Evolutionary conservation across 2,113 vertebrate genomes (phyloP).

Genomic region (Lepisosteus osseus): DNA sequence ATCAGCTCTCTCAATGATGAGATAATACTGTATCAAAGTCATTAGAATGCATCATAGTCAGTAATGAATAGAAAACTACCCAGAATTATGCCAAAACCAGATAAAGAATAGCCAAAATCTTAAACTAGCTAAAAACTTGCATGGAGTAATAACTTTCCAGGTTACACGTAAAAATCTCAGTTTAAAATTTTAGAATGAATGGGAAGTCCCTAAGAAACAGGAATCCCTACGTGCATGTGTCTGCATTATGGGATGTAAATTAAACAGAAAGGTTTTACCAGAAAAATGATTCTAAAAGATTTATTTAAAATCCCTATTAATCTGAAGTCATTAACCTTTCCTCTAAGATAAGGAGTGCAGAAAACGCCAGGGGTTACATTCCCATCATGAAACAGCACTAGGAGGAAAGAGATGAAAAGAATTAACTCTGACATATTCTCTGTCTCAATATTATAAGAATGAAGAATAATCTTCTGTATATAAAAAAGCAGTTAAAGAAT

Average conservation of each 20-base stretch:
- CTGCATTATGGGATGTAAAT: conserved; percentile 1
- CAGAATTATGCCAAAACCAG: no score
- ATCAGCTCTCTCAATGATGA: no score
- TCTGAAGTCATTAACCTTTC: conserved; percentile 31
- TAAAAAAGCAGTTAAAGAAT: conserved; percentile 7
- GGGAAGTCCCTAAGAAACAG: no score
- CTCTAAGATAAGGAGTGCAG: conserved; percentile 23
- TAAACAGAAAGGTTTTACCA: conserved; percentile 13
- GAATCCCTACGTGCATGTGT: no score
- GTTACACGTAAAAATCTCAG: no score
- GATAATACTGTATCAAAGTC: no score
- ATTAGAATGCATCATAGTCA: no score
- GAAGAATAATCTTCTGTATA: background rate
- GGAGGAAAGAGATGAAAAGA: background rate
- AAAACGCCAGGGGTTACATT: conserved; percentile 25
- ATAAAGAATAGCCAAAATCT: no score
- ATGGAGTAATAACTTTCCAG: no score
- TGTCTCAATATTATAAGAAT: background rate
- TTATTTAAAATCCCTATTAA: conserved; percentile 27
- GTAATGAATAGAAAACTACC: no score
- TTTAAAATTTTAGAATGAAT: no score
- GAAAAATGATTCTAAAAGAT: conserved; percentile 20
- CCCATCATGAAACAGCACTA: background rate
- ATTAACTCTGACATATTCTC: conserved; percentile 1
- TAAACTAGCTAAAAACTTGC: no score